phyloP scores from a whole-genome alignment of 2,797 vertebrate species.

The Trachurus trachurus region DNA sequence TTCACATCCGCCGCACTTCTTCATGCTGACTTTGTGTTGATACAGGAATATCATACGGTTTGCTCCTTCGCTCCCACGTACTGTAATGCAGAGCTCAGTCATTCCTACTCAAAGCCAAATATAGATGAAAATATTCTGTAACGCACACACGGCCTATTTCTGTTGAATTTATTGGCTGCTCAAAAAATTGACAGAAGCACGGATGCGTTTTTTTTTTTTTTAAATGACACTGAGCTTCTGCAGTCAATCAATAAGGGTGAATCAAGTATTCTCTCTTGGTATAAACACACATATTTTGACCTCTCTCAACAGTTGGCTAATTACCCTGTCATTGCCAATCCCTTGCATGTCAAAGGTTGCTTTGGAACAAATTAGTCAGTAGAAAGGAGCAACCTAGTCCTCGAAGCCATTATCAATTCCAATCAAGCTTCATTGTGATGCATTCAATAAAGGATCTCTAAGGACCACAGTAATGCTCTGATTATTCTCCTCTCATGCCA shows the following conservation, averaged over 20 bases:
- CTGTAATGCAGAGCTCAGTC: conserved; percentile 51
- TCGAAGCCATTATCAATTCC: conserved; percentile 85
- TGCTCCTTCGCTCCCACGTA: conserved; percentile 36
- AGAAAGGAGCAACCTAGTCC: conserved; percentile 71
- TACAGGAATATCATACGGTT: conserved; percentile 66
- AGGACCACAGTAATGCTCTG: conserved; percentile 78
- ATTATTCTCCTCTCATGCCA: conserved; percentile 83
- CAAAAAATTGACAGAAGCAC: conserved; percentile 38
- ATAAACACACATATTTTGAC: conserved; percentile 62
- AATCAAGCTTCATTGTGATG: conserved; percentile 87
- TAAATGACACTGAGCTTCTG: conserved; percentile 21
- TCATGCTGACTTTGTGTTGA: conserved; percentile 77
- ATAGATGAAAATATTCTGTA: conserved; percentile 42
- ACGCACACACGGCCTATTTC: conserved; percentile 30
- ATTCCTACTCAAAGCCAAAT: conserved; percentile 50
- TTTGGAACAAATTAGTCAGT: conserved; percentile 83
- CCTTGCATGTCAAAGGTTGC: conserved; percentile 78
- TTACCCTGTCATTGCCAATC: conserved; percentile 77
- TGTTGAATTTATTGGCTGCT: conserved; percentile 20
- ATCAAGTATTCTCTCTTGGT: conserved; percentile 18
- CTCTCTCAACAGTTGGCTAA: conserved; percentile 64
- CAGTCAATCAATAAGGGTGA: conserved; percentile 22
- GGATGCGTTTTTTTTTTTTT: conserved; percentile 14
- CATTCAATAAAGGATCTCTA: conserved; percentile 83
- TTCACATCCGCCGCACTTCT: conserved; percentile 68